Percentiles rank a stretch among this genome's conserved stretches.
Conservation (phyloP, 2,888 invertebrate genomes). For the Epistrophe eligans region DNA sequence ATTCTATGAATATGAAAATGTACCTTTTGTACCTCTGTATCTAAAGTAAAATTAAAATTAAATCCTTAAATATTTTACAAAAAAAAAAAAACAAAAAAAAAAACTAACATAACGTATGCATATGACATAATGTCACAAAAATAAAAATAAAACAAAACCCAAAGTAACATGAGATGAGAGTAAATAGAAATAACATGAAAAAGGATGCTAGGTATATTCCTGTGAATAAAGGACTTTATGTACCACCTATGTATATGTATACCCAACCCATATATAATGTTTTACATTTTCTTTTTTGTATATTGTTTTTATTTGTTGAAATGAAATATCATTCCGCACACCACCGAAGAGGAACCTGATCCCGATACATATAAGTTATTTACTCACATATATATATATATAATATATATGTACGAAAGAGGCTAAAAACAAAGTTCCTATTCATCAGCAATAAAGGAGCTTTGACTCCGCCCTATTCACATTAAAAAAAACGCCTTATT, state of each 20-base stretch:
- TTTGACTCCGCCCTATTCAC: conserved; percentile 77
- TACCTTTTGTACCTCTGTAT: conserved; percentile 23
- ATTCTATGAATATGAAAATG: conserved; percentile 73
- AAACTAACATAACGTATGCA: conserved; percentile 48
- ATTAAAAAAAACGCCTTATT: conserved; percentile 73
- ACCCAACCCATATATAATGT: conserved; percentile 12
- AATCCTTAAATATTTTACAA: conserved; percentile 54
- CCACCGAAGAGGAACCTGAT: conserved; percentile 55
- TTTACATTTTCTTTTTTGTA: conserved; percentile 46
- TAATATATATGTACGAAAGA: conserved; percentile 37
- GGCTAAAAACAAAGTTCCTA: conserved; percentile 74
- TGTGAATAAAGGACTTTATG: conserved; percentile 36
- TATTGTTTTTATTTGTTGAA: conserved; percentile 38
- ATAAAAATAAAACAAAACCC: conserved; percentile 39
- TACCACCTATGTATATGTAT: background rate
- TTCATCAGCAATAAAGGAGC: conserved; percentile 73
- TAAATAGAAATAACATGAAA: conserved; percentile 69
- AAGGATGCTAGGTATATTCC: conserved; percentile 49
- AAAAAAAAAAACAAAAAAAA: conserved; percentile 39
- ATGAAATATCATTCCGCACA: conserved; percentile 31
- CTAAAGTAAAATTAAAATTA: conserved; percentile 59
- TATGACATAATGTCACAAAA: conserved; percentile 70
- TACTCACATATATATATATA: conserved; percentile 34
- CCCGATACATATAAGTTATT: conserved; percentile 41
- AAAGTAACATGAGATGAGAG: conserved; percentile 40